Conservation (phyloP, 1,140 invertebrate species). For the Xylocopa sonorina region DNA sequence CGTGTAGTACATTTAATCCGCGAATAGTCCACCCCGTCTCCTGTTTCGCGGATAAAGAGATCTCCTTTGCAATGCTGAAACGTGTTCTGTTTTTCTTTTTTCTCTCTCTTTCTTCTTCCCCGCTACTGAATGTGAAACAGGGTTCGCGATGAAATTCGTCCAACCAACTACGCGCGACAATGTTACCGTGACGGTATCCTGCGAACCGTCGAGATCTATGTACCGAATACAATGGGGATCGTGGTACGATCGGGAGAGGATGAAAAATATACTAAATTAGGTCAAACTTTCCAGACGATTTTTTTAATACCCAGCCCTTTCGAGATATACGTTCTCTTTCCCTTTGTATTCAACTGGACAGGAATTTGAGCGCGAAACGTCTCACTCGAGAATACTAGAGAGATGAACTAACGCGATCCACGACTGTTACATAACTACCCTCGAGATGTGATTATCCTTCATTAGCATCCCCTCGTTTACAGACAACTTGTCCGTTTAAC, state of each 20-base stretch:
- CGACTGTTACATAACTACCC: too few relatives aligned
- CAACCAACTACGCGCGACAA: background rate
- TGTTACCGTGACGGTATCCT: background rate
- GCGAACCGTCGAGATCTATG: background rate
- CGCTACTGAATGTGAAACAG: background rate
- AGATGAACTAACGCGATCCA: too few relatives aligned
- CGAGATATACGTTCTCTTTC: too few relatives aligned
- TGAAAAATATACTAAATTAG: background rate
- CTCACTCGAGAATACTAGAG: too few relatives aligned
- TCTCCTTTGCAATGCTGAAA: background rate
- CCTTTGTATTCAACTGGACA: too few relatives aligned
- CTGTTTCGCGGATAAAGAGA: background rate
- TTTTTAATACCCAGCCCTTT: too few relatives aligned
- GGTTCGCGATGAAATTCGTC: background rate
- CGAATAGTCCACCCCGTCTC: background rate
- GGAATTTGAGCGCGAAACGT: too few relatives aligned
- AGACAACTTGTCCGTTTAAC: background rate
- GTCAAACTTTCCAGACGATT: too few relatives aligned
- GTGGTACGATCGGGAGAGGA: background rate
- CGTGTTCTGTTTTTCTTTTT: background rate
- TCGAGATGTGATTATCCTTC: background rate
- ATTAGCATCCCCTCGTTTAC: background rate
- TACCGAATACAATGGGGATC: too few relatives aligned
- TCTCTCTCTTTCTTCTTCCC: too few relatives aligned
- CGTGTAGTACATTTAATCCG: constrained; percentile 23